Evolutionary conservation across 2,888 invertebrate genomes (phyloP), one percentile per base, ranked within the genome.

Genomic region (Troides helena): DNA sequence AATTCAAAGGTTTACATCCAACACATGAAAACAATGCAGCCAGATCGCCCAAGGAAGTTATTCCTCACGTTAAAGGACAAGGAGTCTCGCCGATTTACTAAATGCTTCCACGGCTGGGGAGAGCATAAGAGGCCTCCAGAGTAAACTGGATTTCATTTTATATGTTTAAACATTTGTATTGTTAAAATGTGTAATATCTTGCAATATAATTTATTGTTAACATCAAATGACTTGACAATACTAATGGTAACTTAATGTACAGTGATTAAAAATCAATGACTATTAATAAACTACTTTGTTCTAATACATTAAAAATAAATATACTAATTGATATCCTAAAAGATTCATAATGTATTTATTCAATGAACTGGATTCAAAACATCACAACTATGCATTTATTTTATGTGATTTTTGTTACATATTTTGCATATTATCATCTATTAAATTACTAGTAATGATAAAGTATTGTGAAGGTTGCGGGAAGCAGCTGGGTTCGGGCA

Each of bases 61-160:
- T 97, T 98, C 89, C 94, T 99, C 53, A 98, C 99, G 1, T 94
- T 99, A 77, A 99, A 99, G 90, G 97, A 98, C 84, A 98, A 98
- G 83, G 99, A 99, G 91, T 98, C 98, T 18, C 95, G 95, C 78
- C 94, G 98, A 80, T 99, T 99, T 91, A 97, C 97, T 73, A 98
- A 98, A 91, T 99, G 99, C 90, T 99, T 99, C 94, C 99, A 99
- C 85, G 99, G 99, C 70, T 99, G 99, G 99, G 97, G 98, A 72
- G 94, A 95, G 75, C 97, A 98, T 87, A 98, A 98, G 88, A 93
- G 94, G 73, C 95, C 96, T 46, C 96, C 95, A 1, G 96, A 96
- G 83, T 96, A 95, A 94, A 78, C 17, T 60, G 12, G n/a, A 30
- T 50, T 68, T 43, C 1, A 14, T 39, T 7, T 58, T 57, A 1